Evolutionary conservation across 2,113 vertebrate species (phyloP).

Genomic region (human): GRCh38 chr2:83323001-83323500

Average conservation of each 20-base stretch:
- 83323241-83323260: constrained; percentile 14
- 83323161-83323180: constrained; percentile 53
- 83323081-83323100: not conserved
- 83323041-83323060: not conserved
- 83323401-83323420: not conserved
- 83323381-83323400: not conserved
- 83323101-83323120: not conserved
- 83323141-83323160: not conserved
- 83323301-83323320: not conserved
- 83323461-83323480: not conserved
- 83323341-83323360: not conserved
- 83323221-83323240: not conserved
- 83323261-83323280: not conserved
- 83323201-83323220: not conserved
- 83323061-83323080: not conserved
- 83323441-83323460: not conserved
- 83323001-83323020: not conserved
- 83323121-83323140: not conserved
- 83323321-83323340: not conserved
- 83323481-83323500: not conserved
- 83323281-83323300: not conserved
- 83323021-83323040: not conserved
- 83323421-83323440: constrained; percentile 22
- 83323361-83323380: not conserved
- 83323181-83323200: constrained; percentile 41